These are phyloP conservation scores for Eurytoma californica DNA, from an alignment of 2,888 invertebrate genomes.

Conservation along the genomic window DNA sequence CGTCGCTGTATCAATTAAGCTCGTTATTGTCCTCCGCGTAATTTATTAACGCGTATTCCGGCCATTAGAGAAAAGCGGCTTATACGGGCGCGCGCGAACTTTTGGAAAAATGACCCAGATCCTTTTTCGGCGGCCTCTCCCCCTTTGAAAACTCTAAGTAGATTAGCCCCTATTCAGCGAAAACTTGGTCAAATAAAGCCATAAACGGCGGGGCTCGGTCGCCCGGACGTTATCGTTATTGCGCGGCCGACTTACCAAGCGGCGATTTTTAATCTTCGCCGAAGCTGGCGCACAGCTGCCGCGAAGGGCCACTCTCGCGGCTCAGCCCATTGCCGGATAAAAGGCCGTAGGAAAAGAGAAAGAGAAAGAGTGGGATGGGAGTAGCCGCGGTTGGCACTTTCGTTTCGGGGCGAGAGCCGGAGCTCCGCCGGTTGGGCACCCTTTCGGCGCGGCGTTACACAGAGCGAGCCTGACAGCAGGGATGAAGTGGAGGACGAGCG, in stretches of 20 bases:
- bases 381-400: background rate
- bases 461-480: background rate
- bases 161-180: background rate
- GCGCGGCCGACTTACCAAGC: background rate
- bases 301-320: no score
- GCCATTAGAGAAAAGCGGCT: no score
- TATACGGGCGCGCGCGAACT: no score
- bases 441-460: background rate
- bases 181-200: constrained; percentile 10
- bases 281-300: background rate
- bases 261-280: background rate
- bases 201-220: background rate
- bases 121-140: no score
- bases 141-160: no score
- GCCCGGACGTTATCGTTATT: constrained; percentile 9
- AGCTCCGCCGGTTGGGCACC: background rate
- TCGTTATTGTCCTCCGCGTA: no score
- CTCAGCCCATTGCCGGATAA: no score
- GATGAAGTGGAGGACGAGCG: constrained; percentile 15
- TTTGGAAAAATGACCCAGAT: no score
- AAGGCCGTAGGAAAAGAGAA: no score
- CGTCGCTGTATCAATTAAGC: no score
- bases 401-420: background rate
- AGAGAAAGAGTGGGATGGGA: background rate
- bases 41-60: no score